A percentile compares a stretch with the other conserved stretches of the same genome.
Conservation (phyloP, 2,888 invertebrate genomes). For the Cerastis rubricosa region DNA sequence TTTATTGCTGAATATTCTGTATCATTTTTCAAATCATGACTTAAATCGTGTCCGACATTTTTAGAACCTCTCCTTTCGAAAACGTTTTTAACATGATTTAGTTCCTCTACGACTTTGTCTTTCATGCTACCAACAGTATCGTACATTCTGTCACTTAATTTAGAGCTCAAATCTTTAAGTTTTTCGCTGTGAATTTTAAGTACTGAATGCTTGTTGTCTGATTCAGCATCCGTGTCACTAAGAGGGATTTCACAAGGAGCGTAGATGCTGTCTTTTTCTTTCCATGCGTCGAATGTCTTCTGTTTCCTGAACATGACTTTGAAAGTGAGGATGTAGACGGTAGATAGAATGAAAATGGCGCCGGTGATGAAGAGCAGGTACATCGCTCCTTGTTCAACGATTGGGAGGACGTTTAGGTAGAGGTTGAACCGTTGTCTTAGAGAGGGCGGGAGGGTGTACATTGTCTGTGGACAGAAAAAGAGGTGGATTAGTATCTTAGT, state of each 20-base stretch:
- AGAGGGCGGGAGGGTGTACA: slow-evolving; percentile 92
- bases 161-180: slow-evolving; percentile 79
- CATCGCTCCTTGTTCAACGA: slow-evolving; percentile 90
- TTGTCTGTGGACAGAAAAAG: slow-evolving; percentile 90
- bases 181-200: slow-evolving; percentile 74
- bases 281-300: slow-evolving; percentile 67
- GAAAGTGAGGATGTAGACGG: slow-evolving; percentile 86
- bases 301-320: slow-evolving; percentile 82
- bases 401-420: slow-evolving; percentile 93
- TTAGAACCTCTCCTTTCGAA: slow-evolving; percentile 78
- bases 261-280: slow-evolving; percentile 76
- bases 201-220: slow-evolving; percentile 69
- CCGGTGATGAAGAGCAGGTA: slow-evolving; percentile 90
- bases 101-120: slow-evolving; percentile 74
- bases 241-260: slow-evolving; percentile 85
- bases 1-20: slow-evolving; percentile 74
- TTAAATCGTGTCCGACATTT: slow-evolving; percentile 70
- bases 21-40: slow-evolving; percentile 72
- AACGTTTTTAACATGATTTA: slow-evolving; percentile 76
- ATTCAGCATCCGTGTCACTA: slow-evolving; percentile 73
- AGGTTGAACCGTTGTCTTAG: slow-evolving; percentile 92
- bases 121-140: slow-evolving; percentile 82
- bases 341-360: slow-evolving; percentile 87
- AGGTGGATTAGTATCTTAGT: neutral
- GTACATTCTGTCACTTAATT: slow-evolving; percentile 80